Base-by-base conservation (phyloP, 2,797 vertebrate genomes). In the Alfaro cultratus region DNA sequence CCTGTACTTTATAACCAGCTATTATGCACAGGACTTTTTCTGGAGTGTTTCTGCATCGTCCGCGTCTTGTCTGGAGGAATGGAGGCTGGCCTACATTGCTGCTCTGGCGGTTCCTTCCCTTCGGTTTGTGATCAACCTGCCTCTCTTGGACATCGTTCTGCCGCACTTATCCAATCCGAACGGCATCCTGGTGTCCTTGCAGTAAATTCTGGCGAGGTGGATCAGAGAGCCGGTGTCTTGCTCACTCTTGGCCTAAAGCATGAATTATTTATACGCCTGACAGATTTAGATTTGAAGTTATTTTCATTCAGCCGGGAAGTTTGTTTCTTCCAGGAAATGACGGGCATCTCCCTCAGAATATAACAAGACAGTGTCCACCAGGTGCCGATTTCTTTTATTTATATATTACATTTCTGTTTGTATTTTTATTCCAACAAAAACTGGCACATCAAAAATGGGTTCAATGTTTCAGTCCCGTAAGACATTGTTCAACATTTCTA, bases 201-300 rank as follows among this genome's bases (percentile, higher is more conserved):
- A 39, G 62, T 67, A 23, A 67, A 39, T 67, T 18, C 18, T 43
- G 67, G 67, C 26, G 1, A 13, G 67, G 67, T 26, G 34, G 62
- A 36, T 67, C 62, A 36, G 34, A 36, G 18, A 64, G 62, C 34
- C 16, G 3, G 18, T 4, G 62, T 64, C 34, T 64, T 18, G 15
- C 62, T 64, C 18, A 8, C 62, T 36, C 62, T 64, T 64, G 34
- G 31, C 31, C 29, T 68, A 23, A 36, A 41, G 36, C 21, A 9
- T 68, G 36, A 68, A 68, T 68, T 68, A 68, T 68, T 68, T 41
- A 68, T 68, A 5, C 64, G 2, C 18, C 64, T 23, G 64, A 68
- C 34, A 41, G 36, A 68, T 68, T 68, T 41, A 41, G 34, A 68
- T 68, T 41, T 68, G 34, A 68, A 26, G 64, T 41, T 68, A 26